Evolutionary conservation across 2,797 vertebrate species (phyloP).

Genomic region (Gephyroberyx darwinii): DNA sequence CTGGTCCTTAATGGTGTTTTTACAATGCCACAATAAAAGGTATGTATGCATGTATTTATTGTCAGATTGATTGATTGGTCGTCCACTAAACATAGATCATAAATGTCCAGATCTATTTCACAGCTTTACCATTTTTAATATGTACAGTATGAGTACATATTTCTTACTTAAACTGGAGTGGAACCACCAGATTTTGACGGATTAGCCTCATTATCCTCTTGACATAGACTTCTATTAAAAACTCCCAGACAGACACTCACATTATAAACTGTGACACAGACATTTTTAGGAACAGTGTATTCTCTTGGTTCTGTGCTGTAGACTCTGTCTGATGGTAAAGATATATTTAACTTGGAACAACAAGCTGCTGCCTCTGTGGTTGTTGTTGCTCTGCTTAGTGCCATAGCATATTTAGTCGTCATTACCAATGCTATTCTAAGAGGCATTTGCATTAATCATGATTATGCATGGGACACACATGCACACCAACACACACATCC

Average conservation of each 20-base stretch:
- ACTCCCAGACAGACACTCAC: constrained; percentile 52
- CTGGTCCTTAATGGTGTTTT: too few species aligned
- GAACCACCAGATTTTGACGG: constrained; percentile 65
- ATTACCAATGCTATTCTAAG: constrained; percentile 53
- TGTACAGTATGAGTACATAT: constrained; percentile 3
- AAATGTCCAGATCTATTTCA: too few species aligned
- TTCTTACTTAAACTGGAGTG: constrained; percentile 51
- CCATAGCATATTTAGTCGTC: constrained; percentile 36
- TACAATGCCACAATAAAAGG: neutral
- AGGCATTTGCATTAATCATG: constrained; percentile 60
- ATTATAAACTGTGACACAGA: constrained; percentile 52
- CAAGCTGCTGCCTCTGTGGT: constrained; percentile 28
- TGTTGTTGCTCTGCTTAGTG: constrained; percentile 38
- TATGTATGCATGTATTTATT: neutral
- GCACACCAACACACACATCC: constrained; percentile 20
- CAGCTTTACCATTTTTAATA: too few species aligned
- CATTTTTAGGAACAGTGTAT: constrained; percentile 31
- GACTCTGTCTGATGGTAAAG: constrained; percentile 9
- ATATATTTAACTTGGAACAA: constrained; percentile 46
- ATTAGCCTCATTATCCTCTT: constrained; percentile 70
- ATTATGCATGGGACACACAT: constrained; percentile 37
- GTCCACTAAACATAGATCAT: too few species aligned
- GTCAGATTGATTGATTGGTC: too few species aligned
- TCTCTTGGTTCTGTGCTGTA: constrained; percentile 18
- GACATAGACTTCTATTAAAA: constrained; percentile 69